These are phyloP conservation scores for Amiota communis DNA, from an alignment of 2,888 invertebrate species.

Conservation along the genomic window DNA sequence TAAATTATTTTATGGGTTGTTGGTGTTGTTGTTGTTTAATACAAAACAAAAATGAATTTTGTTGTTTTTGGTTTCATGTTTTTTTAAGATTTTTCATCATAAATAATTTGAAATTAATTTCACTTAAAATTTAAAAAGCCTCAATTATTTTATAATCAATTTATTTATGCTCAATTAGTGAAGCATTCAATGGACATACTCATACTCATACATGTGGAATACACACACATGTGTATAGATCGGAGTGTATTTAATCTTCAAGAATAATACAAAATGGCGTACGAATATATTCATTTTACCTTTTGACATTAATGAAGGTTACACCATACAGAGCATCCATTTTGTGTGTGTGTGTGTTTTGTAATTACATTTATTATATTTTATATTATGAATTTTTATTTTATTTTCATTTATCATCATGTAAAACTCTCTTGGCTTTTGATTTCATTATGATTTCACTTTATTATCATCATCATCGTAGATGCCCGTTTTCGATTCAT, in stretches of 20 bases:
- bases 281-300: too few relatives aligned
- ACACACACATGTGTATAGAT: background rate
- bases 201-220: background rate
- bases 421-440: background rate
- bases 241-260: background rate
- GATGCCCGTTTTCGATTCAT: slow-evolving; percentile 47
- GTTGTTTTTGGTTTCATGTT: slow-evolving; percentile 31
- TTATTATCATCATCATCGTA: slow-evolving; percentile 28
- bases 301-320: slow-evolving; percentile 2
- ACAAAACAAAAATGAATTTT: slow-evolving; percentile 24
- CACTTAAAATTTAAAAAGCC: slow-evolving; percentile 34
- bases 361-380: slow-evolving; percentile 20
- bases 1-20: slow-evolving; percentile 35
- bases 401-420: background rate
- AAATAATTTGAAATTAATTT: too few relatives aligned
- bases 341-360: background rate
- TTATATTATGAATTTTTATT: slow-evolving; percentile 27
- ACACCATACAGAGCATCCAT: background rate
- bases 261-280: background rate
- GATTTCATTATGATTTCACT: slow-evolving; percentile 20
- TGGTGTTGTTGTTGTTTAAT: slow-evolving; percentile 22
- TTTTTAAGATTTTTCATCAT: slow-evolving; percentile 16
- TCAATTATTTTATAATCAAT: slow-evolving; percentile 51
- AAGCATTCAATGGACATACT: slow-evolving; percentile 44
- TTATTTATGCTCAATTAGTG: slow-evolving; percentile 56